Evolutionary conservation across 2,888 invertebrate species (phyloP).

Genomic region (Nymphalis polychloros): DNA sequence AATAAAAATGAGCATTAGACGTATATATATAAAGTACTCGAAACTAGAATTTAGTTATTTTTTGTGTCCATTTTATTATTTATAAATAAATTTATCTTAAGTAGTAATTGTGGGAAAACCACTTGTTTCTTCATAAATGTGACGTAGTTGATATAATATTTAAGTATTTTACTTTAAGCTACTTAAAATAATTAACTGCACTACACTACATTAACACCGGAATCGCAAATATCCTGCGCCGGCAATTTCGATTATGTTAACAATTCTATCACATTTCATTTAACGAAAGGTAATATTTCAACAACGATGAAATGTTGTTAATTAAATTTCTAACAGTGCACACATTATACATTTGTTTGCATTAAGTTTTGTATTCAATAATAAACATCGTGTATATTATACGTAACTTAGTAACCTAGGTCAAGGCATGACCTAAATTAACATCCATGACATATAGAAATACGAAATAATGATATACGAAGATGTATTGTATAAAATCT

Average conservation of each 20-base stretch:
- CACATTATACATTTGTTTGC: background rate
- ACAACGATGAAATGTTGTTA: constrained; percentile 27
- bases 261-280: constrained; percentile 33
- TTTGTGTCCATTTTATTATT: too few species aligned
- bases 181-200: constrained; percentile 10
- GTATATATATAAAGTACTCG: too few species aligned
- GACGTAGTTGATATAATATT: background rate
- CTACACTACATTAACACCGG: constrained; percentile 17
- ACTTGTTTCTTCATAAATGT: too few species aligned
- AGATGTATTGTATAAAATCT: constrained; percentile 12
- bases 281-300: constrained; percentile 24
- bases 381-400: constrained; percentile 18
- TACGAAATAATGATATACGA: constrained; percentile 10
- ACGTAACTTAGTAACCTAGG: constrained; percentile 38
- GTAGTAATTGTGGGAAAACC: too few species aligned
- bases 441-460: constrained; percentile 30
- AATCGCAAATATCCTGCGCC: constrained; percentile 25
- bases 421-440: constrained; percentile 41
- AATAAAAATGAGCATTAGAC: too few species aligned
- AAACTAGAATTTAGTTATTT: too few species aligned
- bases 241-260: constrained; percentile 19
- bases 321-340: constrained; percentile 27
- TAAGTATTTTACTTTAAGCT: background rate
- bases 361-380: constrained; percentile 11
- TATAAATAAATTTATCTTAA: too few species aligned